Evolutionary conservation across 2,113 vertebrate species (phyloP).

Genomic region (Zosterops borbonicus): DNA sequence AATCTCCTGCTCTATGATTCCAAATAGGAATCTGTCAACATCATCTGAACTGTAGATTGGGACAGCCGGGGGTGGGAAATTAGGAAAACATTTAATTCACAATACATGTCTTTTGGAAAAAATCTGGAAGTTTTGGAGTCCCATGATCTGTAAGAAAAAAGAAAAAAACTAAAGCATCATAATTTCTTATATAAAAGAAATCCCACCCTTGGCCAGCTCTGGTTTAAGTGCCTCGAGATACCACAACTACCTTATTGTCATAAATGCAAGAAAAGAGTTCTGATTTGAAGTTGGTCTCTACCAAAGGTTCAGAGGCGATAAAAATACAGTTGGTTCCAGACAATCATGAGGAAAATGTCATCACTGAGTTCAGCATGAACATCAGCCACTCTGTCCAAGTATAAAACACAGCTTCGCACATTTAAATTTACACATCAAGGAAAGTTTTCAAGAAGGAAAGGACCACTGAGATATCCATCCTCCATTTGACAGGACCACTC

Average conservation of each 20-base stretch:
- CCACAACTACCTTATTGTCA: background rate
- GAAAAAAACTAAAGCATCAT: background rate
- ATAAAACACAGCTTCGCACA: background rate
- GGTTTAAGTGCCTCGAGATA: background rate
- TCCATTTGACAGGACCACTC: background rate
- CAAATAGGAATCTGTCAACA: background rate
- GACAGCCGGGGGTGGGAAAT: background rate
- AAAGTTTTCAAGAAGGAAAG: background rate
- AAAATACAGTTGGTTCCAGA: background rate
- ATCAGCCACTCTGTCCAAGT: background rate
- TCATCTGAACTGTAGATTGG: background rate
- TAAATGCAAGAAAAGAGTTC: background rate
- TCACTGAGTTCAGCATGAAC: background rate
- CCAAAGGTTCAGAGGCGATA: background rate
- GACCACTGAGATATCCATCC: background rate
- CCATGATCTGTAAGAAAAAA: background rate
- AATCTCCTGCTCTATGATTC: background rate
- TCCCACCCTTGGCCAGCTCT: background rate
- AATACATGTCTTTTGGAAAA: background rate
- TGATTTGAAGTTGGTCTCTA: background rate
- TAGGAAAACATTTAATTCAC: background rate
- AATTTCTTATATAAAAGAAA: background rate
- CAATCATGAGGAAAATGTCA: background rate
- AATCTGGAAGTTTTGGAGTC: background rate
- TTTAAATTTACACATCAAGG: background rate